These are phyloP conservation scores for Hydroisotoma schaefferi DNA, from an alignment of 2,888 invertebrate genomes.

Conservation along the genomic window DNA sequence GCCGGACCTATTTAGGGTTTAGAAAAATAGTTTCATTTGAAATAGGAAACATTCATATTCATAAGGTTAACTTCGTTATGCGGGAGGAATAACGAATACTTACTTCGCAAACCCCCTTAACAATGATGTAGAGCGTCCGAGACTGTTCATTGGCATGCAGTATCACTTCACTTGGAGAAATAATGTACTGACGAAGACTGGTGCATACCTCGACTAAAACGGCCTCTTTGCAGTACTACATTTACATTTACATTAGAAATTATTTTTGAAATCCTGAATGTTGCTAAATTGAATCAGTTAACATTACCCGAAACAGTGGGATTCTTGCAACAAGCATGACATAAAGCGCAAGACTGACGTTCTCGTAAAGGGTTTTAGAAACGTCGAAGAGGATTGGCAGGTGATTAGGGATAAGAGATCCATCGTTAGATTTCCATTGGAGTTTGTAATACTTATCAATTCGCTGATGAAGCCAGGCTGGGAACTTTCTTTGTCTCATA, in stretches of 20 bases:
- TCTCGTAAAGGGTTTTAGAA: slow-evolving; percentile 30
- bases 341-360: slow-evolving; percentile 32
- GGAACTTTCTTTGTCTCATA: slow-evolving; percentile 38
- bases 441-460: slow-evolving; percentile 37
- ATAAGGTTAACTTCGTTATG: no score
- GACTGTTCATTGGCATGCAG: slow-evolving; percentile 36
- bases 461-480: slow-evolving; percentile 22
- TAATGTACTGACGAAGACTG: slow-evolving; percentile 37
- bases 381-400: slow-evolving; percentile 48
- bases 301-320: slow-evolving; percentile 35
- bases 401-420: no score
- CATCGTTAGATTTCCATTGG: slow-evolving; percentile 43
- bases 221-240: slow-evolving; percentile 13
- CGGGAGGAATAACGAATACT: background rate
- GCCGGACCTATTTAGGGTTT: slow-evolving; percentile 18
- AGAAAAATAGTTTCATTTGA: background rate
- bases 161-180: slow-evolving; percentile 42
- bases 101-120: slow-evolving; percentile 44
- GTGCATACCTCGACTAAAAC: slow-evolving; percentile 29
- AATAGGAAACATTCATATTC: background rate
- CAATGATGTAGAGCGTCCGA: slow-evolving; percentile 44
- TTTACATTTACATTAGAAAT: background rate
- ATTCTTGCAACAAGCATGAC: slow-evolving; percentile 34
- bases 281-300: no score
- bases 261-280: no score